phyloP scores from a whole-genome alignment of 92 coral and sea anemone genomes.

The Actinernus sp. region DNA sequence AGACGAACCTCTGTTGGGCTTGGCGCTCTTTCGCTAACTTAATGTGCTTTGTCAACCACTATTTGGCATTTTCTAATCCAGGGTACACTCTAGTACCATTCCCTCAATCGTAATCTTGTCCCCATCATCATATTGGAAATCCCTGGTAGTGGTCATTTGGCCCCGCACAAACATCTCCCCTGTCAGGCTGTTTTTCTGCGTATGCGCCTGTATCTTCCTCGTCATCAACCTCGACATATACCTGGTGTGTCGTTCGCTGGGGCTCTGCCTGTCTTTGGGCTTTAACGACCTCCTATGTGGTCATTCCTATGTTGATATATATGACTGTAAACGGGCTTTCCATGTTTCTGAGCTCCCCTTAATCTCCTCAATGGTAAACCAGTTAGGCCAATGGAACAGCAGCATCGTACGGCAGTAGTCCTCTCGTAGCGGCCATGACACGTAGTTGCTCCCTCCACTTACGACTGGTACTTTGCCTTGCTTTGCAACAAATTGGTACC shows the following conservation, averaged over 20 bases:
- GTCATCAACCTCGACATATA: conserved; percentile 14
- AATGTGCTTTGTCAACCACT: too few species aligned
- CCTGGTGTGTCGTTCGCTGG: conserved; percentile 20
- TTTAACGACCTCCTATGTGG: conserved; percentile 25
- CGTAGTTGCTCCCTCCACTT: conserved; percentile 20
- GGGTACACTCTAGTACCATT: too few species aligned
- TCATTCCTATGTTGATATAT: too few species aligned
- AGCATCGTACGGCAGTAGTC: conserved; percentile 24
- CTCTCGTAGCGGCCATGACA: conserved; percentile 19
- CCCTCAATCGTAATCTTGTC: background rate
- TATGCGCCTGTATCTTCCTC: background rate
- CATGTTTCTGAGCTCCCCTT: conserved; percentile 15
- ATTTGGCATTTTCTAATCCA: too few species aligned
- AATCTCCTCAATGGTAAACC: conserved; percentile 41
- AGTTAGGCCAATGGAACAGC: conserved; percentile 41
- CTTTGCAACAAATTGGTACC: conserved; percentile 19
- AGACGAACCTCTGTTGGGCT: too few species aligned
- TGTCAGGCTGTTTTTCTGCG: conserved; percentile 4
- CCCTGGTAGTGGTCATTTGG: background rate
- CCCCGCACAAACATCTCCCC: conserved; percentile 8
- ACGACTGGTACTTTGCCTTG: conserved; percentile 19
- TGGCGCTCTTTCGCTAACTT: too few species aligned
- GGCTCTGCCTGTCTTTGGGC: conserved; percentile 30
- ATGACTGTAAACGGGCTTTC: conserved; percentile 1
- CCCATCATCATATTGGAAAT: background rate